Conservation (phyloP, 1,140 invertebrate species). For the Dreissena rostriformis region DNA sequence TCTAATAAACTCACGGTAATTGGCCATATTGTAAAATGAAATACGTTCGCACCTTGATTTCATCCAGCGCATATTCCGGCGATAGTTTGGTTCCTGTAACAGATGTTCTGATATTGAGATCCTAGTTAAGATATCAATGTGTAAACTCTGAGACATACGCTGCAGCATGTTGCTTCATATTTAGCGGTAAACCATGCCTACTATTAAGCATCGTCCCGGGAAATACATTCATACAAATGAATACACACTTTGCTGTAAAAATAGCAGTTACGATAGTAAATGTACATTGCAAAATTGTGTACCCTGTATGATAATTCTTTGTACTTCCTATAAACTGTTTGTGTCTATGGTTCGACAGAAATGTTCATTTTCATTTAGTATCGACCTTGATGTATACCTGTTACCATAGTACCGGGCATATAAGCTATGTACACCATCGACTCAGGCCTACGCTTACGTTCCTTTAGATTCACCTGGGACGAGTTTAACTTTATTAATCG, state of each 20-base stretch:
- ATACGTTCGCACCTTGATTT: too few species aligned
- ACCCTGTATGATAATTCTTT: not conserved
- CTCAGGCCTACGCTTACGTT: not conserved
- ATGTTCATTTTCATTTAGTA: too few species aligned
- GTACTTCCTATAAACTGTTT: too few species aligned
- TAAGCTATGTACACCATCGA: slow-evolving; percentile 45
- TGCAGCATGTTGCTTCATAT: not conserved
- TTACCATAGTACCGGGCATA: slow-evolving; percentile 29
- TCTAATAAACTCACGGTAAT: too few species aligned
- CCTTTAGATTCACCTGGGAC: not conserved
- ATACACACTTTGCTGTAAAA: not conserved
- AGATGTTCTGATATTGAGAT: not conserved
- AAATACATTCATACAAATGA: not conserved
- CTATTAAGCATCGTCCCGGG: not conserved
- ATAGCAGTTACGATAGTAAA: not conserved
- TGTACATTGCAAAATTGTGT: not conserved
- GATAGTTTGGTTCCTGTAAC: too few species aligned
- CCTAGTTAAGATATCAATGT: not conserved
- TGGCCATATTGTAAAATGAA: too few species aligned
- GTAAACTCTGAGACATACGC: not conserved
- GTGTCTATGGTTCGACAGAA: too few species aligned
- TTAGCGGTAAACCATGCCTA: not conserved
- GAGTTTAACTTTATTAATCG: slow-evolving; percentile 12
- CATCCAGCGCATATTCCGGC: too few species aligned
- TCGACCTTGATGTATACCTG: slow-evolving; percentile 18